Conservation (phyloP, 2,888 invertebrate species). For the Leucania comma region DNA sequence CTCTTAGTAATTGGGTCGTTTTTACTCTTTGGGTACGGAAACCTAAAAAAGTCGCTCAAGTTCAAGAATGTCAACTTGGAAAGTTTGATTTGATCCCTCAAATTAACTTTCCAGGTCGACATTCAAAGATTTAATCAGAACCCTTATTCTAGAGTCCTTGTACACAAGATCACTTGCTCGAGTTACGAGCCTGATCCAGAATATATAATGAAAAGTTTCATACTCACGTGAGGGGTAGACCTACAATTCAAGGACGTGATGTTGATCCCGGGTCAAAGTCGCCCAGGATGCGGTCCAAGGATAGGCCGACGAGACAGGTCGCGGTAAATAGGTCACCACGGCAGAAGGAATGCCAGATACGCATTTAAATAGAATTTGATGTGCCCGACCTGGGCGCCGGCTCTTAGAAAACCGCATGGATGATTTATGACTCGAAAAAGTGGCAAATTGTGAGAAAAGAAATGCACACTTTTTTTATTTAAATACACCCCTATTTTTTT, state of each 20-base stretch:
- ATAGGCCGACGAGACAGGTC: constrained; percentile 65
- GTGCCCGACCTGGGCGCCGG: background rate
- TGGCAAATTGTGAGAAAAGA: no score
- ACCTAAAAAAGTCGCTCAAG: background rate
- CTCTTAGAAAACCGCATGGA: no score
- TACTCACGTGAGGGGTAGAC: background rate
- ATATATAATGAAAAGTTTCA: constrained; percentile 35
- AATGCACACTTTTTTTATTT: no score
- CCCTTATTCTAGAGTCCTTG: background rate
- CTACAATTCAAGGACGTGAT: constrained; percentile 58
- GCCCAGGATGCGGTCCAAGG: constrained; percentile 61
- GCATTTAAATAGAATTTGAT: constrained; percentile 21
- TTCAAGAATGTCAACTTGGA: no score
- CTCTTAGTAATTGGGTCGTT: no score
- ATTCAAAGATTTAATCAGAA: background rate
- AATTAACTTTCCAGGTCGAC: background rate
- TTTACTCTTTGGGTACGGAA: no score
- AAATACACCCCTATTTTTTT: no score
- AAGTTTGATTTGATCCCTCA: no score
- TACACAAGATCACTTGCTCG: background rate
- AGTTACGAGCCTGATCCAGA: constrained; percentile 4
- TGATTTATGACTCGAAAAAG: no score
- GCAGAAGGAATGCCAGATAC: constrained; percentile 6
- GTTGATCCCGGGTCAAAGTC: constrained; percentile 64
- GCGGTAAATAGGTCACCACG: constrained; percentile 45